Base-by-base conservation (phyloP, 2,888 invertebrate species). In the Zelleria hepariella region DNA sequence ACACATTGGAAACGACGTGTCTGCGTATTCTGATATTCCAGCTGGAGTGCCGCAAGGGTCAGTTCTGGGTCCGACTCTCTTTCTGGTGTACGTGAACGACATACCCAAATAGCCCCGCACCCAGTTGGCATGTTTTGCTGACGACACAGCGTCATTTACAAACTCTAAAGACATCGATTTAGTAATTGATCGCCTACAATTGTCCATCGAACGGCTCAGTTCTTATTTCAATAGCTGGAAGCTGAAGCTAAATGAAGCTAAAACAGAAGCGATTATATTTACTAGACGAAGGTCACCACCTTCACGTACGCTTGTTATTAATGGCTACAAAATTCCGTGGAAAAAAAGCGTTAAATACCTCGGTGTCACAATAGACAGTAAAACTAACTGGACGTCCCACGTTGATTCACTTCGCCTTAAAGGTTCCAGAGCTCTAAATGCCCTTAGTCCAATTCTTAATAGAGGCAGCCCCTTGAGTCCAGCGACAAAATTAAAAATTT, bases 11-110 rank as follows among this genome's bases (percentile, higher is more conserved):
- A 58, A 52, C 2, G 7, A 23, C 0, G 0, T 6, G 0, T 68
- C 69, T 0, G 0, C 54, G 0, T 27, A 32, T 1, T 59, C 58
- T 1, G 59, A 57, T 0, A 62, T 70, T 25, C 2, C 8, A 0
- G 68, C 70, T 0, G 67, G 67, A 1, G 66, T 67, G 0, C 65
- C 65, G 1, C 65, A 63, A 54, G 64, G 64, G 0, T 53, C 65
- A 55, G 20, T 58, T 55, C 60, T 64, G 0, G 68, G 66, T 0
- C 68, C 66, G 1, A 58, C 42, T 0, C 59, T 63, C 0, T 70
- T 52, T 18, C 8, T 52, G 2, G 21, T 23, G 5, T 52, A 23
- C 23, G 20, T 52, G 5, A 52, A 52, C 23, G 23, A 54, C 25
- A 53, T 32, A 27, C 32, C 57, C 20, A 27, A 58, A 23, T 48